Percentiles rank a stretch among this genome's conserved stretches.
phyloP scores from a whole-genome alignment of 2,113 vertebrate species.

The Loxodonta africana region DNA sequence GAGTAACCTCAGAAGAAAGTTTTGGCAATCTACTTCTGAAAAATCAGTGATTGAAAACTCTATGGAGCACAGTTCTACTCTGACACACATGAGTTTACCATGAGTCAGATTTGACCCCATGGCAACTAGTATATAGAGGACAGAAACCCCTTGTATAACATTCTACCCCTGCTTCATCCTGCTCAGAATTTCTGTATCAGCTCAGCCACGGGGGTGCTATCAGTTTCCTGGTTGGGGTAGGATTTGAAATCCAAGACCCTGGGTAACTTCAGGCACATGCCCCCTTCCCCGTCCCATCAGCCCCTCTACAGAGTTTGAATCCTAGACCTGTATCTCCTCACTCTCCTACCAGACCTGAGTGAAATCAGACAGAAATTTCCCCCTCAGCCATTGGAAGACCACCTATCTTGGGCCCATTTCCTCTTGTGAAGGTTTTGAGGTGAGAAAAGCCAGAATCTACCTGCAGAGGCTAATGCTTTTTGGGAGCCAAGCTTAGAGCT shows the following conservation, averaged over 20 bases:
- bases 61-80: too few relatives aligned
- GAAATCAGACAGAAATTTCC: neutral
- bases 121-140: neutral
- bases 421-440: neutral
- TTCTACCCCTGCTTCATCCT: neutral
- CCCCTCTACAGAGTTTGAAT: neutral
- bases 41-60: neutral
- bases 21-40: neutral
- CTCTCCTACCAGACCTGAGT: neutral
- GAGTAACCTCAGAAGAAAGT: neutral
- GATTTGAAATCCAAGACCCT: neutral
- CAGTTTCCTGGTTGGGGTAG: neutral
- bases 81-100: too few relatives aligned
- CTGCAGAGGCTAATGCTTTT: too few relatives aligned
- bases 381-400: neutral
- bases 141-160: neutral
- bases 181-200: neutral
- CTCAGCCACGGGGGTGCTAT: neutral
- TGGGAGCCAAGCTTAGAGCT: neutral
- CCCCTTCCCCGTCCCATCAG: too few relatives aligned
- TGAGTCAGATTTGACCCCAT: neutral
- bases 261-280: neutral
- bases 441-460: neutral
- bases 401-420: neutral
- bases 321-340: neutral